Evolutionary conservation across 2,797 vertebrate species (phyloP).

Genomic region (Gallinago nigripennis): DNA sequence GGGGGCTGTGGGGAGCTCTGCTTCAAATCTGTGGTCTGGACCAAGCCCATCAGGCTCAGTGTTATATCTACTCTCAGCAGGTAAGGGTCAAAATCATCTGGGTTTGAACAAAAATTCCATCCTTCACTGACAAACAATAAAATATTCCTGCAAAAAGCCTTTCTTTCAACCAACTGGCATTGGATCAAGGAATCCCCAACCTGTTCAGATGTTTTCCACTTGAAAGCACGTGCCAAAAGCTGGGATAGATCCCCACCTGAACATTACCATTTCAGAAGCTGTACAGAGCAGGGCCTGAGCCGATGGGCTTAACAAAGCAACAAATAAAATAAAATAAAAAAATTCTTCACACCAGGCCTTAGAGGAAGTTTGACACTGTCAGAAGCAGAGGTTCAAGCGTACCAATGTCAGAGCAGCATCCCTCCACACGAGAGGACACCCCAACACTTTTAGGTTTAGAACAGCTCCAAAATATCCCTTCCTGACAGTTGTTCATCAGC

Average conservation of each 20-base stretch:
- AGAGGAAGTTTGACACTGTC: background rate
- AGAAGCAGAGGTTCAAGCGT: background rate
- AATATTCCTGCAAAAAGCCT: background rate
- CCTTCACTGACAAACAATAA: conserved; percentile 13
- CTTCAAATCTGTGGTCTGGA: background rate
- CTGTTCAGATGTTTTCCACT: conserved; percentile 6
- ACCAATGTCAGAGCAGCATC: background rate
- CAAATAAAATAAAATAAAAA: background rate
- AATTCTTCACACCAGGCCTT: background rate
- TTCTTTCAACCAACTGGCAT: background rate
- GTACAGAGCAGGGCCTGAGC: background rate
- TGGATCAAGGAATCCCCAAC: conserved; percentile 42
- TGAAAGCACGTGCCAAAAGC: background rate
- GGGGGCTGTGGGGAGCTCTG: background rate
- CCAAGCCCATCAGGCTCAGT: background rate
- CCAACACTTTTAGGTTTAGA: background rate
- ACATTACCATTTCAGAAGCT: background rate
- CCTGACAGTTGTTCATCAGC: background rate
- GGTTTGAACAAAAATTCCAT: conserved; percentile 7
- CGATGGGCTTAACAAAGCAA: background rate
- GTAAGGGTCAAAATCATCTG: background rate
- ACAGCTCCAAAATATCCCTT: background rate
- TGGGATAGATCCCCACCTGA: background rate
- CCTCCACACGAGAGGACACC: background rate
- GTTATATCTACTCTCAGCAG: background rate